phyloP scores from a whole-genome alignment of 2,113 vertebrate genomes.

The Lonchura striata region DNA sequence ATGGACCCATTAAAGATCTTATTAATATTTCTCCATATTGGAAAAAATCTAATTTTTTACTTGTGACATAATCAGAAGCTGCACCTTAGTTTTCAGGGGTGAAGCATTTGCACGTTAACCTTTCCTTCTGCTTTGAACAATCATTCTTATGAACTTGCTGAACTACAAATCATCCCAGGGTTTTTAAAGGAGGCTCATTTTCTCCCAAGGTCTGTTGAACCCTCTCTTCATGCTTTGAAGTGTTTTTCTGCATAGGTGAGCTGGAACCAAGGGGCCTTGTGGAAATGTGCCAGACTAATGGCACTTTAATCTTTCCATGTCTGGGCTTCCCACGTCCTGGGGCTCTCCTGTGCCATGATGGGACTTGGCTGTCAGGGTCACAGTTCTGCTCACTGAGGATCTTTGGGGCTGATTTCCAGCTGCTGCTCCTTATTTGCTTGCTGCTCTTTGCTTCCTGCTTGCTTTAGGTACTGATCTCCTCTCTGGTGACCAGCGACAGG shows the following conservation, averaged over 20 bases:
- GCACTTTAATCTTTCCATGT: neutral
- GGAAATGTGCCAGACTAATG: neutral
- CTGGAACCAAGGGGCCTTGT: neutral
- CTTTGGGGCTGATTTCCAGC: neutral
- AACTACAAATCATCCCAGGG: conserved; percentile 21
- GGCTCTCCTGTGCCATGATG: neutral
- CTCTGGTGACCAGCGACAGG: neutral
- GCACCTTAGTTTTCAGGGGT: conserved; percentile 11
- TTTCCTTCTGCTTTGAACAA: conserved; percentile 4
- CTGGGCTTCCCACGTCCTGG: neutral
- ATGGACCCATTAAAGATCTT: conserved; percentile 51
- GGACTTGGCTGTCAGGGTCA: accelerated
- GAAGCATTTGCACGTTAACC: conserved; percentile 19
- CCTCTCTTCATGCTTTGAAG: neutral
- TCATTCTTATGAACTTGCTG: neutral
- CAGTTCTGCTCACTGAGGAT: accelerated
- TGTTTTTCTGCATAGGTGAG: neutral
- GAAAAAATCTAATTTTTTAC: conserved; percentile 59
- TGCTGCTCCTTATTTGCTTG: neutral
- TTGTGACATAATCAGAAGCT: conserved; percentile 1
- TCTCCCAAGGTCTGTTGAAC: neutral
- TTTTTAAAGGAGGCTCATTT: neutral
- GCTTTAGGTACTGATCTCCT: neutral
- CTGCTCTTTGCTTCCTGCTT: neutral
- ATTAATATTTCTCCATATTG: conserved; percentile 39